Evolutionary conservation across 2,888 invertebrate species (phyloP), one percentile per base, ranked within the genome.

Genomic region (Sphaerophoria taeniata): DNA sequence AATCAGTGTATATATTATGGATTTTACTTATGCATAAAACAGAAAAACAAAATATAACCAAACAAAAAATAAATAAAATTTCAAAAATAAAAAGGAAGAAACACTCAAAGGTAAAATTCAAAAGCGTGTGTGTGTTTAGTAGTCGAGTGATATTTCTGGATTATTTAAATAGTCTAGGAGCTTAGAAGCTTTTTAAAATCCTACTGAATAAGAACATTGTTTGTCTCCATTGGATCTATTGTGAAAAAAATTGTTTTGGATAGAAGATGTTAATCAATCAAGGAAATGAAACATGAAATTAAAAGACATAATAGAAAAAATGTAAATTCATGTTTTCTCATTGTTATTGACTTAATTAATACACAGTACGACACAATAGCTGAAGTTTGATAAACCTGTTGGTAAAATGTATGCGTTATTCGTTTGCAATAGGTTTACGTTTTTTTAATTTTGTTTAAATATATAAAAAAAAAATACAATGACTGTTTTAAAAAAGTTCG

Each of bases 391-490:
- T 75, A 60, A 65, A 74, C 61, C 36, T 43, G 56, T 58, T 55
- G n/a, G 16, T 53, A 63, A 63, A 77, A 43, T 47, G 24, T 82
- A 43, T 61, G 72, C 72, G 49, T 73, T 61, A 3, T 79, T 81
- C 63, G 74, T 71, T 45, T 77, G 63, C 79, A 82, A 81, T 83
- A 87, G 70, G 79, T 83, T 76, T 86, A 71, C 39, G 71, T 75
- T 83, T 74, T 67, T 61, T 79, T 73, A 79, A 43, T 75, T 83
- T 74, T 67, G 58, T 79, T 73, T 81, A 43, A 12, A 31, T n/a
- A 47, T 39, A 88, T 78, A 77, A 88, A 89, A 83, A 87, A 53
- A 11, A n/a, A n/a, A n/a, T n/a, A n/a, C n/a, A n/a, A n/a, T n/a
- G n/a, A n/a, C n/a, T 45, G 14, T 7, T 60, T 55, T 71, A 11